Conservation (phyloP, 2,888 invertebrate species). For the Heliconius charithonia region DNA sequence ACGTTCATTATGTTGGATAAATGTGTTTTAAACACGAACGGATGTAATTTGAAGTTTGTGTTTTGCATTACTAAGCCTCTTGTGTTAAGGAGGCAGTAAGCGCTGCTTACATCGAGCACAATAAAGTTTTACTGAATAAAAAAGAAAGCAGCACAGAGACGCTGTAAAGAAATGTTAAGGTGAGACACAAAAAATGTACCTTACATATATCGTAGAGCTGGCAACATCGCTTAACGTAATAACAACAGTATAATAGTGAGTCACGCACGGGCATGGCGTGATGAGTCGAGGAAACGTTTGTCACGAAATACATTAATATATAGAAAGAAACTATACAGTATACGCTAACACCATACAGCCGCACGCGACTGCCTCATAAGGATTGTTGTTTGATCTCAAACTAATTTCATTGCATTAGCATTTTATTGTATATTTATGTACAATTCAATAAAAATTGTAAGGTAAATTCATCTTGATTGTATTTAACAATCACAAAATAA, state of each 20-base stretch:
- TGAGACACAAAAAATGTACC: slow-evolving; percentile 41
- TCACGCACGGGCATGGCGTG: slow-evolving; percentile 64
- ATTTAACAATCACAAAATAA: background rate
- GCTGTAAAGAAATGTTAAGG: slow-evolving; percentile 33
- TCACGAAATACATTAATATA: slow-evolving; percentile 65
- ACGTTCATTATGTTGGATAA: background rate
- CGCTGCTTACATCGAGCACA: background rate
- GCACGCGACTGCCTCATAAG: slow-evolving; percentile 53
- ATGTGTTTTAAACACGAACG: slow-evolving; percentile 6
- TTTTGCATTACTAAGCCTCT: background rate
- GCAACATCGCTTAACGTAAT: slow-evolving; percentile 62
- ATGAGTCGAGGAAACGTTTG: slow-evolving; percentile 67
- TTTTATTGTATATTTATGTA: background rate
- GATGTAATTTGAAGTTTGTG: background rate
- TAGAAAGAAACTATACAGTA: slow-evolving; percentile 41
- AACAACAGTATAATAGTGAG: slow-evolving; percentile 65
- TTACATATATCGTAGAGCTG: slow-evolving; percentile 52
- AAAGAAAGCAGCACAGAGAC: slow-evolving; percentile 27
- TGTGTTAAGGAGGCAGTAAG: background rate
- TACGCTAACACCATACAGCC: slow-evolving; percentile 29
- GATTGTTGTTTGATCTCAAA: slow-evolving; percentile 47
- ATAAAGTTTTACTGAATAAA: background rate
- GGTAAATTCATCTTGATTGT: background rate
- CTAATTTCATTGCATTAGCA: slow-evolving; percentile 24
- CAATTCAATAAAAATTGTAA: background rate